phyloP scores from a whole-genome alignment of 2,113 vertebrate genomes.

The Mirza zaza region DNA sequence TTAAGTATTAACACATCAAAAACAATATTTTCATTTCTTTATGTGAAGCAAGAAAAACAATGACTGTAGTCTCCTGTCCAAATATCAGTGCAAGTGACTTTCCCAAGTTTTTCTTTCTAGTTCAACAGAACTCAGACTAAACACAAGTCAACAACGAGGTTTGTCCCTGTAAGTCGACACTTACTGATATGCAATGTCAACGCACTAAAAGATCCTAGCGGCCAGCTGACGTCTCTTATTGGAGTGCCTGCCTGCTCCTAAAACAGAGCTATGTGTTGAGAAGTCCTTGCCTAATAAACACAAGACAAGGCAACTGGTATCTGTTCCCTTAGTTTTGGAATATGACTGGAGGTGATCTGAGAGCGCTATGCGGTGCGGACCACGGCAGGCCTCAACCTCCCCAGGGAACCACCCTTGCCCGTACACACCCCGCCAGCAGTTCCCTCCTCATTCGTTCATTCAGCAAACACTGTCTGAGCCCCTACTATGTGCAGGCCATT shows the following conservation, averaged over 20 bases:
- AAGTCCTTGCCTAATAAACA: not conserved
- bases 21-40: not conserved
- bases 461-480: rapidly evolving
- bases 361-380: rapidly evolving
- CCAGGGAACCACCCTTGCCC: not conserved
- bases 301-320: not conserved
- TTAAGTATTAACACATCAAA: not conserved
- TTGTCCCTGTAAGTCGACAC: no score
- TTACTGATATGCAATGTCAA: not conserved
- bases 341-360: rapidly evolving
- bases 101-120: not conserved
- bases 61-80: rapidly evolving
- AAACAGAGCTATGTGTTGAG: not conserved
- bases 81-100: not conserved
- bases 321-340: not conserved
- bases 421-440: not conserved
- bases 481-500: not conserved
- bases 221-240: not conserved
- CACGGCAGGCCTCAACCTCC: not conserved
- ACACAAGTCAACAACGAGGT: not conserved
- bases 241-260: not conserved
- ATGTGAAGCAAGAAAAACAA: not conserved
- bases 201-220: not conserved
- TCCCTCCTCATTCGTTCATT: not conserved
- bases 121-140: not conserved